Evolutionary conservation across 1,140 invertebrate species (phyloP).

Genomic region (Mizuhopecten yessoensis): DNA sequence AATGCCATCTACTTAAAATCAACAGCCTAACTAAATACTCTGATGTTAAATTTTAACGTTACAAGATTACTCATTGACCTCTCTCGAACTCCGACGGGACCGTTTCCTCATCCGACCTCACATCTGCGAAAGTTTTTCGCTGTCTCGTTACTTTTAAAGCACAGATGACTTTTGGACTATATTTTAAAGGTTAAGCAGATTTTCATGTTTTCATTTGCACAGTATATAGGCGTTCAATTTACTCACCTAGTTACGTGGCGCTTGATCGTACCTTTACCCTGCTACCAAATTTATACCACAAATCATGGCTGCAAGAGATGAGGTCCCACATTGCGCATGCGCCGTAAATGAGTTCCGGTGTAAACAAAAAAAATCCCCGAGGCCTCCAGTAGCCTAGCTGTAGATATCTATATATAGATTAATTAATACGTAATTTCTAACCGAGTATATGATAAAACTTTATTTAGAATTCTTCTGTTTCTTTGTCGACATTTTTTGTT

Average conservation of each 20-base stretch:
- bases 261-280: not conserved
- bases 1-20: not conserved
- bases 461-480: too few relatives aligned
- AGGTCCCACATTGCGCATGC: not conserved
- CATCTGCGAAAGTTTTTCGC: not conserved
- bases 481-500: too few relatives aligned
- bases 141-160: not conserved
- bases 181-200: not conserved
- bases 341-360: not conserved
- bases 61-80: conserved; percentile 18
- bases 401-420: too few relatives aligned
- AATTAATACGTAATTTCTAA: too few relatives aligned
- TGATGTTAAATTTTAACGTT: not conserved
- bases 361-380: not conserved
- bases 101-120: conserved; percentile 8
- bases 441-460: too few relatives aligned
- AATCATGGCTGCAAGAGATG: conserved; percentile 37
- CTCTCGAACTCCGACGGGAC: not conserved
- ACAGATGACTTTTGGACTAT: not conserved
- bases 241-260: conserved; percentile 1
- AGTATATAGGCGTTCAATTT: not conserved
- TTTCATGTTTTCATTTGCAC: not conserved
- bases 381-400: too few relatives aligned
- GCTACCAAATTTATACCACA: conserved; percentile 7
- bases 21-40: not conserved